Percentiles rank a stretch among this genome's conserved stretches.
Conservation (phyloP, 2,113 vertebrate species). For the Pavo muticus region DNA sequence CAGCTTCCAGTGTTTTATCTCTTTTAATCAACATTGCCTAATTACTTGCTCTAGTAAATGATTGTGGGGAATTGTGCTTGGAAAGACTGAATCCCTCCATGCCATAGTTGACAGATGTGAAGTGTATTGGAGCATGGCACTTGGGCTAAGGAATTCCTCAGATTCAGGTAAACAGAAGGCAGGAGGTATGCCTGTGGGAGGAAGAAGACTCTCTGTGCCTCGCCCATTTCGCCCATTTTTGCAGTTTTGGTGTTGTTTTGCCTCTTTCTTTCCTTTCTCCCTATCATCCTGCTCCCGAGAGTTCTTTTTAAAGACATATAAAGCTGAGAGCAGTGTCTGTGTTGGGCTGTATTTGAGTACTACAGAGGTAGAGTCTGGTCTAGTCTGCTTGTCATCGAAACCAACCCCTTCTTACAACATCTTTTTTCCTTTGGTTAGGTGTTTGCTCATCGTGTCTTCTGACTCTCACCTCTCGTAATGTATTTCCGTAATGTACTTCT, state of each 20-base stretch:
- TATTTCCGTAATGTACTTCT: neutral
- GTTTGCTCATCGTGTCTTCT: neutral
- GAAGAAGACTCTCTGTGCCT: neutral
- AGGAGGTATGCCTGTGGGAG: neutral
- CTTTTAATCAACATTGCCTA: neutral
- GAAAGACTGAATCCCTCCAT: neutral
- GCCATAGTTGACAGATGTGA: neutral
- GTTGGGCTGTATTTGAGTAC: accelerated
- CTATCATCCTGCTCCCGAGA: neutral
- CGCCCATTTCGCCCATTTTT: neutral
- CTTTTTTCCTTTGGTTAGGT: neutral
- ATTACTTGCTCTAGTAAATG: neutral
- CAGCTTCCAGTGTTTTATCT: neutral
- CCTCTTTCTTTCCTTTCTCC: neutral
- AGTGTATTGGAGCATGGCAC: neutral
- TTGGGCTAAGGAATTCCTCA: neutral
- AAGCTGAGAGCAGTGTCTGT: neutral
- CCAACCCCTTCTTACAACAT: neutral
- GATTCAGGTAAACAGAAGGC: neutral
- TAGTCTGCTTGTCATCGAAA: neutral
- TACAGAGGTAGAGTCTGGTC: neutral
- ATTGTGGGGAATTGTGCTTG: neutral
- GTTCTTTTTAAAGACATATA: neutral
- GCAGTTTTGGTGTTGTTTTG: accelerated
- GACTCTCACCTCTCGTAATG: neutral